A percentile compares a stretch with the other conserved stretches of the same genome.
Evolutionary conservation across 2,888 invertebrate species (phyloP).

Genomic region (Bimastos eiseni): DNA sequence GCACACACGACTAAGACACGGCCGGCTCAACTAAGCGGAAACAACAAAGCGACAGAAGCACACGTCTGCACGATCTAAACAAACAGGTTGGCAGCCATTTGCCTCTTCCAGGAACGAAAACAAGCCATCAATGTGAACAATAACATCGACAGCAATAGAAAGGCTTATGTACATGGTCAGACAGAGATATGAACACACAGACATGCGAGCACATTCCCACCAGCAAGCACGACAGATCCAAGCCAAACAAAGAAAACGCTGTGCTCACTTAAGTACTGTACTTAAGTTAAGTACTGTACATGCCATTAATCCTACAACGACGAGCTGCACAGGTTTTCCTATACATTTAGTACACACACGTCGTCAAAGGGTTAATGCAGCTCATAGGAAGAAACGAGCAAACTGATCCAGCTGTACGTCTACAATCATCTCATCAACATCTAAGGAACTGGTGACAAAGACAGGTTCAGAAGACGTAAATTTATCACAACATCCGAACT

Average conservation of each 20-base stretch:
- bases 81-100: not conserved
- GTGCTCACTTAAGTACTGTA: not conserved
- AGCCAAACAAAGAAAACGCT: not conserved
- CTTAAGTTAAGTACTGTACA: too few relatives aligned
- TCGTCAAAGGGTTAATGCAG: not conserved
- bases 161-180: not conserved
- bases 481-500: constrained; percentile 2
- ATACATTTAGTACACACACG: not conserved
- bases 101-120: not conserved
- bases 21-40: not conserved
- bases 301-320: too few relatives aligned
- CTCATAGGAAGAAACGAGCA: not conserved
- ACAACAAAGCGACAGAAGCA: not conserved
- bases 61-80: not conserved
- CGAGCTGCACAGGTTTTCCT: too few relatives aligned
- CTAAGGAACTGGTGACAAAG: not conserved
- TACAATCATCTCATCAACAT: not conserved
- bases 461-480: not conserved
- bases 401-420: not conserved
- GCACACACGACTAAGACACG: not conserved
- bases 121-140: not conserved
- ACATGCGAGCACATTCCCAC: not conserved
- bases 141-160: not conserved
- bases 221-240: not conserved
- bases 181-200: not conserved